Base-by-base conservation (phyloP, 92 coral and sea anemone genomes). In the Siderastrea radians region DNA sequence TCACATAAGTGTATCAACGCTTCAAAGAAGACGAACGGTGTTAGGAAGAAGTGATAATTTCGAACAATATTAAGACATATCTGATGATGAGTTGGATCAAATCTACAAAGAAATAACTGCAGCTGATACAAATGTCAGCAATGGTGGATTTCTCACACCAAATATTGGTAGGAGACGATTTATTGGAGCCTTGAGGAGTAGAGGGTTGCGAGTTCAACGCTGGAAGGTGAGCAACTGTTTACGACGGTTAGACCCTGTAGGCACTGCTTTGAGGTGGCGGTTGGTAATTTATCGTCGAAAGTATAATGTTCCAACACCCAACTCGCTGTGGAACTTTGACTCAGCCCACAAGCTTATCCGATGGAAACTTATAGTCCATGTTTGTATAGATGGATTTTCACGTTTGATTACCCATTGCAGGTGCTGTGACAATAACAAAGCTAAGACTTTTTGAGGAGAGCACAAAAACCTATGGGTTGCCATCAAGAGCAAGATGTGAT, bases 231-330 rank as follows among this genome's bases (percentile, higher is more conserved):
- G 68, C 44, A 9, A 3, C 16, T 63, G 44, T 16, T n/a, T 16
- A 4, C 26, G 17, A 63, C 5, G 13, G 44, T 15, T 63, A 16
- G 68, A 63, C 68, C 68, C 68, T 9, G 68, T 9, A 65, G 92
- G 92, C 51, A 88, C 89, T 83, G 87, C 89, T 16, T 72, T 88
- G 60, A 84, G 92, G 70, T 91, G 92, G 89, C 77, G 89, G 78
- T 55, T 87, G 55, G 87, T 83, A 53, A 86, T 92, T 80, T 57
- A 92, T 77, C 75, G 78, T 51, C 87, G 91, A 26, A 90, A 93
- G 83, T 93, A 93, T 47, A 81, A 52, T 85, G 96, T 93, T 57
- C 93, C 96, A 7, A 80, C 91, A 60, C 95, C 95, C 14, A 92
- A 90, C 73, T 80, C 93, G 2, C 69, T 90, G 10, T 90, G 90